Percentiles rank a stretch among this genome's conserved stretches.
These are phyloP conservation scores for Eulemur rufifrons DNA, from an alignment of 2,113 vertebrate genomes.

Conservation along the genomic window DNA sequence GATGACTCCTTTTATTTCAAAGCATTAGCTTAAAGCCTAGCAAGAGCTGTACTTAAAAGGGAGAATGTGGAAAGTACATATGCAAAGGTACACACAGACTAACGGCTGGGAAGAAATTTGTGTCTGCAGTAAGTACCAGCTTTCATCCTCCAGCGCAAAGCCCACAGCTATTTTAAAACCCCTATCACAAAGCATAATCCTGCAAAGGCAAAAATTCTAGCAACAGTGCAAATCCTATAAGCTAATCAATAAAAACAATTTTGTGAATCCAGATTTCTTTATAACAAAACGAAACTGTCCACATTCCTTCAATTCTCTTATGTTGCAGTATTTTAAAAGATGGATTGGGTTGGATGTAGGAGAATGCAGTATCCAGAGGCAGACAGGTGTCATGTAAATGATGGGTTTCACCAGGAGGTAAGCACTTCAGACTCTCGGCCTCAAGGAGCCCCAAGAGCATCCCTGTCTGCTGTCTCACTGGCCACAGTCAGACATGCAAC, in stretches of 20 bases:
- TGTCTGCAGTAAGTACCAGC: background rate
- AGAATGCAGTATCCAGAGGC: rapidly evolving
- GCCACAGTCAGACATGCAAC: too few species aligned
- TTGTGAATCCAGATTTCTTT: conserved; percentile 2
- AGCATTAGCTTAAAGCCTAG: background rate
- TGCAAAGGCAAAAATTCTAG: background rate
- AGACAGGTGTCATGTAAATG: rapidly evolving
- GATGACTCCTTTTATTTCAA: conserved; percentile 34
- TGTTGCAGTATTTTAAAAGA: background rate
- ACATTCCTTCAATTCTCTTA: background rate
- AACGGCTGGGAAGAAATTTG: background rate
- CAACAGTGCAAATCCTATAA: conserved; percentile 1
- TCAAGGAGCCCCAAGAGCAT: background rate
- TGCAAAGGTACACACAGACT: background rate
- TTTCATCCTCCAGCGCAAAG: background rate
- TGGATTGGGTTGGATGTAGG: background rate
- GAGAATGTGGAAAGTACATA: background rate
- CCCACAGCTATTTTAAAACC: background rate
- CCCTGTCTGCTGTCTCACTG: background rate
- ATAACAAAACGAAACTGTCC: background rate
- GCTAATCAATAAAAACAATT: conserved; percentile 34
- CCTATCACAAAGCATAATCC: background rate
- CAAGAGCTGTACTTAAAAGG: background rate
- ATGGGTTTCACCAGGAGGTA: background rate
- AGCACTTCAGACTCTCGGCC: background rate